Conservation (phyloP, 2,113 vertebrate species). For the Nycticorax nycticorax region DNA sequence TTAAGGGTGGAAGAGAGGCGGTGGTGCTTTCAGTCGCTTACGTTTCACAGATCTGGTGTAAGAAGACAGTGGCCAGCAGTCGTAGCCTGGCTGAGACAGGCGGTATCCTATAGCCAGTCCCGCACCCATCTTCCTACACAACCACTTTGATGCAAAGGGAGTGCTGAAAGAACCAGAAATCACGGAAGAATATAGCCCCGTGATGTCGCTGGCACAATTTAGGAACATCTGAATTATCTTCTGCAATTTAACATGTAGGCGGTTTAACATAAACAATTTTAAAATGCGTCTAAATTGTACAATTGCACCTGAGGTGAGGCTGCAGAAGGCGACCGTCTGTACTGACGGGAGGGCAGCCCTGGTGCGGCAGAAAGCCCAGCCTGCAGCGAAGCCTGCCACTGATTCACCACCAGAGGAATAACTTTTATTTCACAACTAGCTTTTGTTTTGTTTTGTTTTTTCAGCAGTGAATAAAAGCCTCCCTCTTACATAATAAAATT, state of each 20-base stretch:
- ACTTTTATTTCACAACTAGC: constrained; percentile 5
- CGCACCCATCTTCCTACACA: not conserved
- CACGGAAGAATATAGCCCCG: not conserved
- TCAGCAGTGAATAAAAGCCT: constrained; percentile 45
- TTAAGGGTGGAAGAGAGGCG: not conserved
- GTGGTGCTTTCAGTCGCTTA: not conserved
- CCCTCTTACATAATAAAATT: constrained; percentile 49
- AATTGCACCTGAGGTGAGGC: not conserved
- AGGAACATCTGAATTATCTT: not conserved
- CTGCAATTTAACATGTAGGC: not conserved
- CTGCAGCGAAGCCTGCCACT: not conserved
- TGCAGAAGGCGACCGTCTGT: not conserved
- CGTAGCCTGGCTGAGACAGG: not conserved
- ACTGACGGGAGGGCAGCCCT: not conserved
- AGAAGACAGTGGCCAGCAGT: not conserved
- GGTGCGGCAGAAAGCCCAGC: not conserved
- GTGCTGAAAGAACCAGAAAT: not conserved
- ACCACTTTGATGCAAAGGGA: not conserved
- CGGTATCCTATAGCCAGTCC: not conserved
- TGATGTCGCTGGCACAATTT: not conserved
- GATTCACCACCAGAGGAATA: not conserved
- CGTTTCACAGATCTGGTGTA: not conserved
- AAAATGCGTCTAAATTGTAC: not conserved
- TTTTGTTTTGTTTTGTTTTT: not conserved
- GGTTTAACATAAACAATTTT: not conserved